Evolutionary conservation across 92 coral and sea anemone species (phyloP).

Genomic region (Pocillopora grandis): DNA sequence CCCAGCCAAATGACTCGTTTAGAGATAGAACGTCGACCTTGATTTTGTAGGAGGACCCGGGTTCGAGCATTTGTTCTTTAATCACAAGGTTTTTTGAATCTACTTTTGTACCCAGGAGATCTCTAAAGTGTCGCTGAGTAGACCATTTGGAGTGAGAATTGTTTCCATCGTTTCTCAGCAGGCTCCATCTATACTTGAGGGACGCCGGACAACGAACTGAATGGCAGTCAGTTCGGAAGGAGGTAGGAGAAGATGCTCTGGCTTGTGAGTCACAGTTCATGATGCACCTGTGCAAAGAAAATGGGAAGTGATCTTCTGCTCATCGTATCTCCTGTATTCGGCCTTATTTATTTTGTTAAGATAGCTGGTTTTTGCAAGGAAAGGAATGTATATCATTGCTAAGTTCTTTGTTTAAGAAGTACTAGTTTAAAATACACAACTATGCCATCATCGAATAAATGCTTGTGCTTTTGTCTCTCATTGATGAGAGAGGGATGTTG

Average conservation of each 20-base stretch:
- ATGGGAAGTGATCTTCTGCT: too few species aligned
- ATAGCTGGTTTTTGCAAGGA: too few species aligned
- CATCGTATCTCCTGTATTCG: too few species aligned
- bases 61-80: neutral
- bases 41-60: neutral
- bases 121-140: neutral
- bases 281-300: neutral
- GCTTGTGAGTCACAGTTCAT: neutral
- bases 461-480: too few species aligned
- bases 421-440: too few species aligned
- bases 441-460: too few species aligned
- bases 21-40: neutral
- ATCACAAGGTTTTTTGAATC: neutral
- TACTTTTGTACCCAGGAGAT: neutral
- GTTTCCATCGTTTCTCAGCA: neutral
- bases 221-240: conserved; percentile 6
- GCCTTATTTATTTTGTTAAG: too few species aligned
- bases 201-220: neutral
- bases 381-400: too few species aligned
- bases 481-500: too few species aligned
- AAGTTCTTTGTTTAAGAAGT: too few species aligned
- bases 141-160: neutral
- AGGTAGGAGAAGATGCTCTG: neutral
- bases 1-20: neutral
- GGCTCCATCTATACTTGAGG: neutral